A percentile compares a stretch with the other conserved stretches of the same genome.
phyloP scores from a whole-genome alignment of 2,888 invertebrate species.

The Lochmaea capreae region DNA sequence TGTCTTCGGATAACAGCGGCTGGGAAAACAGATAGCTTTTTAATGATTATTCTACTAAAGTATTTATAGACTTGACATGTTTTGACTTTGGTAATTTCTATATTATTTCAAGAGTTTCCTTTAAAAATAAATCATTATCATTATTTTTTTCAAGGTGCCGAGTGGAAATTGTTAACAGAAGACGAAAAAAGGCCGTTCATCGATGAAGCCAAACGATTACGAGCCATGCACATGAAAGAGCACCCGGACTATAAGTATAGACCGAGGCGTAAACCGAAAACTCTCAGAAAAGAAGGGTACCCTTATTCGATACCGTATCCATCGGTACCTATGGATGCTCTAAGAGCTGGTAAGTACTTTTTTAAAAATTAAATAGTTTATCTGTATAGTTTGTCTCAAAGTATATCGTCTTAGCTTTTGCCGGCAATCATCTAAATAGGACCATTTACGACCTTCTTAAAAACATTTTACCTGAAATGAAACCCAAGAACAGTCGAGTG shows the following conservation, averaged over 20 bases:
- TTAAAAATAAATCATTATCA: not conserved
- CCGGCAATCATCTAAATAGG: too few species aligned
- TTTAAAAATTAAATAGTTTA: too few species aligned
- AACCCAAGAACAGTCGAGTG: too few species aligned
- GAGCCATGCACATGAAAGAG: conserved; percentile 95
- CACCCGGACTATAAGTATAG: conserved; percentile 96
- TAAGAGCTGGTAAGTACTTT: conserved; percentile 82
- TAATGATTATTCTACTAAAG: not conserved
- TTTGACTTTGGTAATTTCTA: too few species aligned
- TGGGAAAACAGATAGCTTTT: conserved; percentile 11
- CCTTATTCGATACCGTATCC: conserved; percentile 94
- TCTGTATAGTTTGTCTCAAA: too few species aligned
- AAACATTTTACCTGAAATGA: too few species aligned
- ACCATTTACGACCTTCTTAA: too few species aligned
- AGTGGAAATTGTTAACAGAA: conserved; percentile 95
- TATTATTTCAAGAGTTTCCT: too few species aligned
- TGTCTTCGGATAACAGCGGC: conserved; percentile 20
- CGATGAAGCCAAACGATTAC: conserved; percentile 94
- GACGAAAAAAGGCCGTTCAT: conserved; percentile 97
- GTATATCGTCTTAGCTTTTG: too few species aligned
- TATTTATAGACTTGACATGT: not conserved
- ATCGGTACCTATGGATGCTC: conserved; percentile 89
- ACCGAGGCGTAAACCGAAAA: conserved; percentile 89
- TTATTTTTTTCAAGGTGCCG: conserved; percentile 76
- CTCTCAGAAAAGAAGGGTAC: conserved; percentile 88